Evolutionary conservation across 2,888 invertebrate species (phyloP).

Genomic region (Tenthredo amoena): DNA sequence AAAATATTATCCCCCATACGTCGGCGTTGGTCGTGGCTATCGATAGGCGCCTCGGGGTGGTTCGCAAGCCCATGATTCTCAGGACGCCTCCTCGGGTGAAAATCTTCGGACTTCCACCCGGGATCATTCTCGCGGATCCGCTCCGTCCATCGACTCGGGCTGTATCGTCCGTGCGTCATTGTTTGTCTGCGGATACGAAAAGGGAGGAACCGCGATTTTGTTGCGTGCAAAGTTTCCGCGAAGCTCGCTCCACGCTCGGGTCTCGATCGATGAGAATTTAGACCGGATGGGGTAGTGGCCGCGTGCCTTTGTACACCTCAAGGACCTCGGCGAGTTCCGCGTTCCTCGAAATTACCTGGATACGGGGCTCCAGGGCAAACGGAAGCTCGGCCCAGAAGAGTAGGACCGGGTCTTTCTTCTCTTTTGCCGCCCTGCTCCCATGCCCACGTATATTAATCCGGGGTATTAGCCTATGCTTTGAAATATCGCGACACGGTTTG

Average conservation of each 20-base stretch:
- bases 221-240: not conserved
- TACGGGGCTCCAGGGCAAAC: not conserved
- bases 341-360: slow-evolving; percentile 26
- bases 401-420: not conserved
- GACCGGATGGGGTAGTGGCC: not conserved
- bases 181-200: not conserved
- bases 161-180: no score
- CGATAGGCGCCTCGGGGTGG: no score
- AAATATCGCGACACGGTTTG: not conserved
- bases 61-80: no score
- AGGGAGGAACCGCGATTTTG: not conserved
- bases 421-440: not conserved
- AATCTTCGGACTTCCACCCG: no score
- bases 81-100: no score
- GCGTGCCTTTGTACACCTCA: not conserved
- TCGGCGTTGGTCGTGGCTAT: not conserved
- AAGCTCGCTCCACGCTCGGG: not conserved
- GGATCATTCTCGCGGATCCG: no score
- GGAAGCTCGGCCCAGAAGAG: not conserved
- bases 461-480: no score
- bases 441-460: no score
- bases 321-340: not conserved
- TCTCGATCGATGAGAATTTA: slow-evolving; percentile 20
- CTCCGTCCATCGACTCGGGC: no score
- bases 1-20: not conserved